These are phyloP conservation scores for Patiria miniata DNA, from an alignment of 35 echinoderm and acorn worm species.

Conservation along the genomic window DNA sequence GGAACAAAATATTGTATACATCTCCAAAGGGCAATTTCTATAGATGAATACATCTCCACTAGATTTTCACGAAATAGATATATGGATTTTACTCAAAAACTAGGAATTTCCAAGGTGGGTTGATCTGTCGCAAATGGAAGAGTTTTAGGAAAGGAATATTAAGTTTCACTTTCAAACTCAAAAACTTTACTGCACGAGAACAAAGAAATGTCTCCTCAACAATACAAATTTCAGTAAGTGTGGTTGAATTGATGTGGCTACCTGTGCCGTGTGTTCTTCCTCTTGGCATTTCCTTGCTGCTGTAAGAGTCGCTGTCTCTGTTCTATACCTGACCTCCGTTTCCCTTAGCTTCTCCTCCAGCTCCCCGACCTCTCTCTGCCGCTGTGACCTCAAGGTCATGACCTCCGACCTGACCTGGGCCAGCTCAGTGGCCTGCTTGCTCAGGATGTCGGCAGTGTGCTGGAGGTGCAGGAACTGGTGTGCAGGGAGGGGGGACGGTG, in stretches of 20 bases:
- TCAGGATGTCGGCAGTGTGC: slow-evolving; percentile 37
- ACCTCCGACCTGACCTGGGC: slow-evolving; percentile 22
- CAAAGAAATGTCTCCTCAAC: too few relatives aligned
- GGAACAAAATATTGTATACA: too few relatives aligned
- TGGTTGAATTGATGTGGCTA: neutral
- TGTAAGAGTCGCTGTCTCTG: neutral
- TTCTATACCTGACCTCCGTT: neutral
- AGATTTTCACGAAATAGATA: too few relatives aligned
- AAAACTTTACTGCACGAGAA: too few relatives aligned
- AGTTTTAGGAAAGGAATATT: too few relatives aligned
- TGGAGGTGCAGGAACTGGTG: slow-evolving; percentile 13
- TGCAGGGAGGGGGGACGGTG: neutral
- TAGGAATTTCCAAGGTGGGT: too few relatives aligned
- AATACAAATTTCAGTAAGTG: too few relatives aligned
- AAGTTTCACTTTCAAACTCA: too few relatives aligned
- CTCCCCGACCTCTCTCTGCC: neutral
- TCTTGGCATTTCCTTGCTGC: neutral
- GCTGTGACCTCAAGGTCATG: slow-evolving; percentile 22
- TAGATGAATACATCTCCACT: too few relatives aligned
- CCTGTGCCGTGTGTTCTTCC: neutral
- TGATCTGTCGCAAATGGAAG: too few relatives aligned
- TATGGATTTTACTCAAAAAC: too few relatives aligned
- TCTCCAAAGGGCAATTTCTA: too few relatives aligned
- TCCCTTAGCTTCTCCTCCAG: slow-evolving; percentile 7
- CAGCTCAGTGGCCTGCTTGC: slow-evolving; percentile 31